These are phyloP conservation scores for Ceriagrion tenellum DNA, from an alignment of 2,888 invertebrate species.

Conservation along the genomic window DNA sequence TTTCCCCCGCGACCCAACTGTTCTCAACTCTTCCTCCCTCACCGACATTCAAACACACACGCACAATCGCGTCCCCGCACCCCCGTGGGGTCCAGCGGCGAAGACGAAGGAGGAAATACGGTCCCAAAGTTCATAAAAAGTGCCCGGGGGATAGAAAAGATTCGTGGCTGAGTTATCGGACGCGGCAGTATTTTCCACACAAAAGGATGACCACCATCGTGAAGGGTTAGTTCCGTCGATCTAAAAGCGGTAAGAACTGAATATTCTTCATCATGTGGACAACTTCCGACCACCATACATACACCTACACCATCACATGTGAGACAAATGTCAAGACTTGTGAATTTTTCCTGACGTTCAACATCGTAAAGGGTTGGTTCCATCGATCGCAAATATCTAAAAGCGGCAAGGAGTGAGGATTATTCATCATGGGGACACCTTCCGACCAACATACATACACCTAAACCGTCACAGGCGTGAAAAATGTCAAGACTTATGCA, in stretches of 20 bases:
- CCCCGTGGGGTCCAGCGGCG: background rate
- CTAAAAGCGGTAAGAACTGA: background rate
- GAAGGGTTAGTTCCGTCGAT: background rate
- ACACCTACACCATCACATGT: too few relatives aligned
- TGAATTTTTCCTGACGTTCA: too few relatives aligned
- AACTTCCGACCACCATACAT: background rate
- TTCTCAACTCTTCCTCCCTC: background rate
- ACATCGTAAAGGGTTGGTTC: background rate
- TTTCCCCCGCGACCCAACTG: background rate
- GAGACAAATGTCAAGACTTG: too few relatives aligned
- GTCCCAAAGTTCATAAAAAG: conserved; percentile 60
- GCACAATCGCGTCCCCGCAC: background rate
- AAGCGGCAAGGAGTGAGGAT: background rate
- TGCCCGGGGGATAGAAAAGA: background rate
- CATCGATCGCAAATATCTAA: background rate
- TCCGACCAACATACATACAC: too few relatives aligned
- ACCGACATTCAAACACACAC: background rate
- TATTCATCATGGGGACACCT: background rate
- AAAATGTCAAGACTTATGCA: too few relatives aligned
- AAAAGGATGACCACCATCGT: background rate
- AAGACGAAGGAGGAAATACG: background rate
- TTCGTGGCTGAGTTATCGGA: background rate
- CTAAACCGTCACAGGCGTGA: too few relatives aligned
- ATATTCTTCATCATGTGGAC: background rate
- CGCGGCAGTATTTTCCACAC: background rate